These are phyloP conservation scores for Agrotis puta DNA, from an alignment of 2,888 invertebrate genomes.

Conservation along the genomic window DNA sequence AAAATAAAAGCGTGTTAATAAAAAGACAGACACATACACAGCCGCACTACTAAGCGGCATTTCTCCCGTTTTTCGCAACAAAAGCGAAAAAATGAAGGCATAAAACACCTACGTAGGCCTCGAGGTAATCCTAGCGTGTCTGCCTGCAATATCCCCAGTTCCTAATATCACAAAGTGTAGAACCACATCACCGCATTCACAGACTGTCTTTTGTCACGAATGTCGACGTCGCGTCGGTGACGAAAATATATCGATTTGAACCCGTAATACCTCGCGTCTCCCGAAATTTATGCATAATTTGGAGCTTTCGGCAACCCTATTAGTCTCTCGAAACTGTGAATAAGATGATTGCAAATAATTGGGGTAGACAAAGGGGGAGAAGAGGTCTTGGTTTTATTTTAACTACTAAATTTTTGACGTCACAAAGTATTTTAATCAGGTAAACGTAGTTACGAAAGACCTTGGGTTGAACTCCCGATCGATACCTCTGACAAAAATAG, in stretches of 20 bases:
- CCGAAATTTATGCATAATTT: constrained; percentile 57
- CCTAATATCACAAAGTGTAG: constrained; percentile 38
- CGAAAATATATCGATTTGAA: constrained; percentile 53
- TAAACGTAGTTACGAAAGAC: not conserved
- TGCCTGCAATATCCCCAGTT: constrained; percentile 41
- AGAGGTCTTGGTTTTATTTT: not conserved
- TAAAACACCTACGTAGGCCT: constrained; percentile 3
- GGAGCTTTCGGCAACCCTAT: constrained; percentile 31
- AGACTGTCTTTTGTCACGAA: constrained; percentile 43
- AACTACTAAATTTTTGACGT: not conserved
- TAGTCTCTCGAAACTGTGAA: constrained; percentile 16
- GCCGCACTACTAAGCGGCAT: constrained; percentile 23
- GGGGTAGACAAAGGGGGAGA: not conserved
- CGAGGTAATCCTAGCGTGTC: constrained; percentile 38
- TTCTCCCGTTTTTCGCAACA: constrained; percentile 17
- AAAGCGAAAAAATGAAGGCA: constrained; percentile 16
- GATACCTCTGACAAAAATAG: constrained; percentile 35
- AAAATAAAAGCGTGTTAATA: not conserved
- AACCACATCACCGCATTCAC: constrained; percentile 19
- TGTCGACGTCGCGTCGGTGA: constrained; percentile 15
- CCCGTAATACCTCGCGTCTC: constrained; percentile 19
- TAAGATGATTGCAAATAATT: constrained; percentile 22
- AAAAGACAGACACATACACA: constrained; percentile 10
- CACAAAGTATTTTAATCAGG: not conserved
- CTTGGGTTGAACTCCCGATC: constrained; percentile 25